Conservation (phyloP, 2,113 vertebrate genomes). For the Elephas maximus region DNA sequence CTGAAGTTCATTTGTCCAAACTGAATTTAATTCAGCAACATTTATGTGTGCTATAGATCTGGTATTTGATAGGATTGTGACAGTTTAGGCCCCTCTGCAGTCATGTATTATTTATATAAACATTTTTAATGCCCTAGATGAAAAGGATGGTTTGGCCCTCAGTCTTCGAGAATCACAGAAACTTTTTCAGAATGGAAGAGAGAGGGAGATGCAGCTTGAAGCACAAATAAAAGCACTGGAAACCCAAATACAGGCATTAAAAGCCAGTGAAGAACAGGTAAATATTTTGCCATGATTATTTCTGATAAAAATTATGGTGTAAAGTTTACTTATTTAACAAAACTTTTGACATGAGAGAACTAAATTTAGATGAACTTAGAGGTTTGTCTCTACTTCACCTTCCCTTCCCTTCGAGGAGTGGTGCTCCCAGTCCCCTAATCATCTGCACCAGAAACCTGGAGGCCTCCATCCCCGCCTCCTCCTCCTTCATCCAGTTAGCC, state of each 20-base stretch:
- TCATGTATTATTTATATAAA: constrained; percentile 15
- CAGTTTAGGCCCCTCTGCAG: neutral
- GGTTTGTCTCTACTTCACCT: neutral
- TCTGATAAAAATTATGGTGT: neutral
- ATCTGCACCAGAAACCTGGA: neutral
- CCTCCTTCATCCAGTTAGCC: neutral
- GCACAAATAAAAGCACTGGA: constrained; percentile 92
- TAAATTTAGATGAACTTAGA: constrained; percentile 23
- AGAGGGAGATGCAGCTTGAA: constrained; percentile 93
- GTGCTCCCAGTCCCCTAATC: too few species aligned
- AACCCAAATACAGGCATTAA: constrained; percentile 92
- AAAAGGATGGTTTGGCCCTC: constrained; percentile 94
- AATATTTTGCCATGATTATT: constrained; percentile 34
- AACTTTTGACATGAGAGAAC: neutral
- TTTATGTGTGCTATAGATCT: neutral
- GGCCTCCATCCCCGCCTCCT: neutral
- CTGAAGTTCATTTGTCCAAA: constrained; percentile 45
- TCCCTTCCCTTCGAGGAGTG: neutral
- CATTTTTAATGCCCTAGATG: constrained; percentile 88
- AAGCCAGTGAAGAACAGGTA: constrained; percentile 92
- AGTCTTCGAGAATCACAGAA: constrained; percentile 93
- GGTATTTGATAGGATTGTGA: neutral
- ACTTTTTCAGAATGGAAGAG: constrained; percentile 92
- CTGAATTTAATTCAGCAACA: neutral
- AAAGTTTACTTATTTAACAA: neutral